Percentiles rank a stretch among this genome's conserved stretches.
Conservation (phyloP, 2,888 invertebrate genomes). For the Stenodema calcarata region DNA sequence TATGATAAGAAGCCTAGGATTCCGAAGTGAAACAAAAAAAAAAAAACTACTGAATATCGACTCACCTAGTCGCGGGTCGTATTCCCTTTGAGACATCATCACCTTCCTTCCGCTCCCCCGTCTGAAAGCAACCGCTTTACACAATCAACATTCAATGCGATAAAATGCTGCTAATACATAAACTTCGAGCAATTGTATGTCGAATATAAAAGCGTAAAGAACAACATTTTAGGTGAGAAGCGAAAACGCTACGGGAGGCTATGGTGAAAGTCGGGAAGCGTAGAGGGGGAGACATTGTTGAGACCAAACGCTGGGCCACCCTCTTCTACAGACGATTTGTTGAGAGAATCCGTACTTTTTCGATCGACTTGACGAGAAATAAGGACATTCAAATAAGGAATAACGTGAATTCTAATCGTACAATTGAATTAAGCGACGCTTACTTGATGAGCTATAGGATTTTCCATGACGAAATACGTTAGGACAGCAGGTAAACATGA, state of each 20-base stretch:
- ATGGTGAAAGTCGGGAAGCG: background rate
- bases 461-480: conserved; percentile 41
- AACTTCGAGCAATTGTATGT: background rate
- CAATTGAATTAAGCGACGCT: conserved; percentile 6
- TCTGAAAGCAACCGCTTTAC: background rate
- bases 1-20: background rate
- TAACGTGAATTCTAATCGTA: background rate
- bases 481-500: conserved; percentile 1
- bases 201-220: background rate
- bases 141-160: background rate
- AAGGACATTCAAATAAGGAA: background rate
- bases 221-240: background rate
- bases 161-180: background rate
- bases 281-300: background rate
- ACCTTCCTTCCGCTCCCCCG: conserved; percentile 23
- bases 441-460: conserved; percentile 34
- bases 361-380: background rate
- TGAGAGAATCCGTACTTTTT: background rate
- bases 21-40: background rate
- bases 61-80: conserved; percentile 40
- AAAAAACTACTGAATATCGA: background rate
- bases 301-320: background rate
- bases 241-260: conserved; percentile 5
- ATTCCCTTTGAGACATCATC: conserved; percentile 8
- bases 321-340: background rate